phyloP scores from a whole-genome alignment of 2,797 vertebrate species.

The Dermochelys coriacea region DNA sequence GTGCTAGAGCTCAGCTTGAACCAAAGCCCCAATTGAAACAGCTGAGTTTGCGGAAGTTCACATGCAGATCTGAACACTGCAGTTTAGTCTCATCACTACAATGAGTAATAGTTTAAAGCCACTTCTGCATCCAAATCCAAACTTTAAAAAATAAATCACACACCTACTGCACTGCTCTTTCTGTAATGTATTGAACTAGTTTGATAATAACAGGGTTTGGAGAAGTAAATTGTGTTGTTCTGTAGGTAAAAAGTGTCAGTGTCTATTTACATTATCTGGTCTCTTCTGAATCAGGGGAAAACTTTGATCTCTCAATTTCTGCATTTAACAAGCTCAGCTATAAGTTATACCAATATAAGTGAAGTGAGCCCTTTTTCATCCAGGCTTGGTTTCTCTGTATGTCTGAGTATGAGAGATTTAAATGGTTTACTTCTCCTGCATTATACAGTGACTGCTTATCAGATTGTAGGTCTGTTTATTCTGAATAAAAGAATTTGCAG shows the following conservation, averaged over 20 bases:
- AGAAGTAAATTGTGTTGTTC: slow-evolving; percentile 16
- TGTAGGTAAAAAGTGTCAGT: slow-evolving; percentile 23
- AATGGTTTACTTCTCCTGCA: neutral
- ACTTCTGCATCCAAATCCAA: neutral
- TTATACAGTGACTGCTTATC: neutral
- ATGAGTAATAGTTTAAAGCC: neutral
- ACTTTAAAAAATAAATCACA: rapidly evolving
- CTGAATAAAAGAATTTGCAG: neutral
- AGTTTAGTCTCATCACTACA: neutral
- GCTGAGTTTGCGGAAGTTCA: neutral
- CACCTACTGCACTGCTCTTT: rapidly evolving
- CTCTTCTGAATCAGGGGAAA: slow-evolving; percentile 10
- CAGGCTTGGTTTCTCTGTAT: neutral
- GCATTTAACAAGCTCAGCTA: slow-evolving; percentile 19
- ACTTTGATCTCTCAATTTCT: neutral
- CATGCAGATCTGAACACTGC: neutral
- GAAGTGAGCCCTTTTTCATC: slow-evolving; percentile 23
- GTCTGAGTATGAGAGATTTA: neutral
- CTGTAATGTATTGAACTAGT: neutral
- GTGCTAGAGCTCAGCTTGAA: neutral
- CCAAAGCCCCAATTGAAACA: neutral
- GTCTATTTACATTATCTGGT: slow-evolving; percentile 29
- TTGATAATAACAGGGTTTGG: slow-evolving; percentile 46
- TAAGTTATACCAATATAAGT: neutral
- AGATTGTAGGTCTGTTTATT: rapidly evolving